Evolutionary conservation across 2,888 invertebrate genomes (phyloP).

Genomic region (Ormyrus thymus): DNA sequence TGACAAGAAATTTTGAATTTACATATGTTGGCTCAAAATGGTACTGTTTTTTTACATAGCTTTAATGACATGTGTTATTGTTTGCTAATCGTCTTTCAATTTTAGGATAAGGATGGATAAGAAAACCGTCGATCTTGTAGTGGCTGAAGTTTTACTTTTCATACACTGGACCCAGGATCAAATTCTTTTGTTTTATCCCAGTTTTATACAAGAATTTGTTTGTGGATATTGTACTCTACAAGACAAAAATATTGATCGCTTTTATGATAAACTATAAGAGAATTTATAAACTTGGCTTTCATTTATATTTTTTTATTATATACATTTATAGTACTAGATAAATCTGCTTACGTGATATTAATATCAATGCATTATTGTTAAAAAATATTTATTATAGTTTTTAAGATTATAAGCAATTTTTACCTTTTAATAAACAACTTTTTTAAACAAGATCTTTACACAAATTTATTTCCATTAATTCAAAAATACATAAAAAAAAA

Average conservation of each 20-base stretch:
- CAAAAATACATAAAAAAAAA: no score
- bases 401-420: conserved; percentile 30
- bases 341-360: conserved; percentile 17
- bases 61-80: conserved; percentile 24
- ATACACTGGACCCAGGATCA: conserved; percentile 71
- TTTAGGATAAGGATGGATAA: conserved; percentile 66
- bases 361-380: conserved; percentile 7
- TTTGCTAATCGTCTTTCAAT: conserved; percentile 26
- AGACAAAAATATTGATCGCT: conserved; percentile 46
- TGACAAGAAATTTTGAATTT: conserved; percentile 67
- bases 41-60: conserved; percentile 59
- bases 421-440: conserved; percentile 39
- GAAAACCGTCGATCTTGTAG: conserved; percentile 65
- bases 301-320: conserved; percentile 15
- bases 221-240: conserved; percentile 68
- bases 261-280: conserved; percentile 54
- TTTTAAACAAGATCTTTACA: conserved; percentile 9
- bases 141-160: conserved; percentile 67
- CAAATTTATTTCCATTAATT: neutral
- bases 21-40: conserved; percentile 66
- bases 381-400: conserved; percentile 51
- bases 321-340: conserved; percentile 16
- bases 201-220: conserved; percentile 68
- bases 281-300: conserved; percentile 21
- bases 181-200: conserved; percentile 69